These are phyloP conservation scores for Agriotes lineatus DNA, from an alignment of 2,888 invertebrate species.

Conservation along the genomic window DNA sequence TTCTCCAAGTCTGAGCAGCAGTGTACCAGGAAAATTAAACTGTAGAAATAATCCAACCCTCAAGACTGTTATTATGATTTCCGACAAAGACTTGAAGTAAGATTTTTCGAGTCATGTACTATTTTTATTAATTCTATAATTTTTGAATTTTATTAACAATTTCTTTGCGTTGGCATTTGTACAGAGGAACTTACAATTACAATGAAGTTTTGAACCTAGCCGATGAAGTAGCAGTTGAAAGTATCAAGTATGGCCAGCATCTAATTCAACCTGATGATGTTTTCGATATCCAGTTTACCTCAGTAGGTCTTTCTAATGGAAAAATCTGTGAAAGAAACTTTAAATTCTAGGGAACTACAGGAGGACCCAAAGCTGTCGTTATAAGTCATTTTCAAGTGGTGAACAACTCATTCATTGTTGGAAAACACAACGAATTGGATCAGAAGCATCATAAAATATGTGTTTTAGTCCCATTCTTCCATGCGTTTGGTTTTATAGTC, in stretches of 20 bases:
- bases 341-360: constrained; percentile 71
- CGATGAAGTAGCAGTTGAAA: neutral
- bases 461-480: constrained; percentile 83
- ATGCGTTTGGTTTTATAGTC: constrained; percentile 81
- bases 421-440: constrained; percentile 66
- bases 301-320: constrained; percentile 44
- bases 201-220: neutral
- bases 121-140: too few relatives aligned
- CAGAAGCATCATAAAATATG: constrained; percentile 69
- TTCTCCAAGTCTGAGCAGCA: neutral
- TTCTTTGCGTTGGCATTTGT: too few relatives aligned
- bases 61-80: neutral
- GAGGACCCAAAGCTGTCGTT: constrained; percentile 80
- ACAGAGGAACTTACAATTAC: constrained; percentile 8
- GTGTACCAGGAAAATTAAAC: neutral
- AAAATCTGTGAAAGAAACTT: too few relatives aligned
- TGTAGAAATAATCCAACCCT: neutral
- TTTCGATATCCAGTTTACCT: constrained; percentile 10
- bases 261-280: constrained; percentile 4
- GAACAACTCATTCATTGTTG: constrained; percentile 80
- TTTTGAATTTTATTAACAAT: too few relatives aligned
- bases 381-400: constrained; percentile 79
- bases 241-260: neutral
- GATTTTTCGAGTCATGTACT: too few relatives aligned
- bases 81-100: too few relatives aligned